Conservation (phyloP, 2,888 invertebrate genomes). For the Chrysodeixis includens region DNA sequence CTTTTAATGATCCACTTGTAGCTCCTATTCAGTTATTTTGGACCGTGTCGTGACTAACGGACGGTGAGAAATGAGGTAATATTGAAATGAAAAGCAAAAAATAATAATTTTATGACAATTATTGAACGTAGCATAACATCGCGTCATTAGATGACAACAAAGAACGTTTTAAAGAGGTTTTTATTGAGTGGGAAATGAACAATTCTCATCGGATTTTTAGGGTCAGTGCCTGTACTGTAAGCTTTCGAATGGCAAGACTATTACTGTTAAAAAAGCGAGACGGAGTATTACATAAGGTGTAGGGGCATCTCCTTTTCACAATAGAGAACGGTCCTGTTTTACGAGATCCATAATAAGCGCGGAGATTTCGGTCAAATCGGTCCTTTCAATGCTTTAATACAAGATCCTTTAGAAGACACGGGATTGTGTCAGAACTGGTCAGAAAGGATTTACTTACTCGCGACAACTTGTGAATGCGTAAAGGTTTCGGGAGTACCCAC, state of each 20-base stretch:
- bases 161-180: constrained; percentile 74
- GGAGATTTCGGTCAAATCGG: constrained; percentile 70
- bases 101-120: constrained; percentile 68
- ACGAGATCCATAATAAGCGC: too few relatives aligned
- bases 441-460: constrained; percentile 71
- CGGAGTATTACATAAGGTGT: too few relatives aligned
- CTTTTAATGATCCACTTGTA: constrained; percentile 58
- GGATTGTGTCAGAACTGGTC: constrained; percentile 72
- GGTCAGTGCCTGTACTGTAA: constrained; percentile 14
- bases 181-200: constrained; percentile 71
- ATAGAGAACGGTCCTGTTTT: too few relatives aligned
- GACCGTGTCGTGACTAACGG: constrained; percentile 53
- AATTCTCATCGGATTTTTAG: constrained; percentile 73
- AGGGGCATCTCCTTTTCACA: too few relatives aligned
- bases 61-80: constrained; percentile 60
- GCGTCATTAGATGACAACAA: constrained; percentile 68
- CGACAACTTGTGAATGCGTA: constrained; percentile 59
- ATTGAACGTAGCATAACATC: constrained; percentile 69
- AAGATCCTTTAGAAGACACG: constrained; percentile 71
- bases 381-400: constrained; percentile 72
- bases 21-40: constrained; percentile 62
- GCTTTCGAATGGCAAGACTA: too few relatives aligned
- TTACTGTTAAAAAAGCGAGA: constrained; percentile 3
- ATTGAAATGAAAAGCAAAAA: constrained; percentile 68
- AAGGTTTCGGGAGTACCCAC: constrained; percentile 45